Conservation (phyloP, 35 echinoderm and acorn worm genomes). For the Stichopus chloronotus region DNA sequence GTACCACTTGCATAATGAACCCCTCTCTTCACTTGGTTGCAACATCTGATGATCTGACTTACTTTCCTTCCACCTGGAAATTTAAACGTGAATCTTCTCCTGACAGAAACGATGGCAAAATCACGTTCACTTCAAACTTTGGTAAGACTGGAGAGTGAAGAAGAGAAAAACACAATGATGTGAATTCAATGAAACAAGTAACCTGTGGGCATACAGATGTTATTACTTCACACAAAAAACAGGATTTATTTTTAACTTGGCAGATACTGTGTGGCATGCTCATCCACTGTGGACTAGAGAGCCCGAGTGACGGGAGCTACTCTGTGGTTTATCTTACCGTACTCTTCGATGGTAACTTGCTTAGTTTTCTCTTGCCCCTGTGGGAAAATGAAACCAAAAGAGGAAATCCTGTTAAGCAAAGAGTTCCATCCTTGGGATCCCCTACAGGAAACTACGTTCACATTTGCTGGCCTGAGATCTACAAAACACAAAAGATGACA, state of each 20-base stretch:
- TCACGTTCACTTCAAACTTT: conserved; percentile 89
- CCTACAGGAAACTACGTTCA: no score
- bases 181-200: not conserved
- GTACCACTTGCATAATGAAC: no score
- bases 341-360: conserved; percentile 75
- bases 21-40: no score
- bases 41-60: conserved; percentile 33
- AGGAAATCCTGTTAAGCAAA: no score
- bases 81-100: conserved; percentile 7
- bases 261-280: not conserved
- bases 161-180: not conserved
- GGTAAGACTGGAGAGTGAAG: conserved; percentile 74
- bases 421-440: no score
- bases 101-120: conserved; percentile 58
- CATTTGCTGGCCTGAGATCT: no score
- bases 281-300: not conserved
- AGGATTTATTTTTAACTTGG: no score
- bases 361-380: conserved; percentile 71
- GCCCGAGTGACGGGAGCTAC: no score
- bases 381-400: conserved; percentile 26
- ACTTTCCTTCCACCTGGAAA: conserved; percentile 70
- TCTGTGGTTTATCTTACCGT: conserved; percentile 64
- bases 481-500: no score
- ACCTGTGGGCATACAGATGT: no score
- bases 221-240: no score